phyloP scores from a whole-genome alignment of 2,797 vertebrate genomes.

The Malurus splendens region DNA sequence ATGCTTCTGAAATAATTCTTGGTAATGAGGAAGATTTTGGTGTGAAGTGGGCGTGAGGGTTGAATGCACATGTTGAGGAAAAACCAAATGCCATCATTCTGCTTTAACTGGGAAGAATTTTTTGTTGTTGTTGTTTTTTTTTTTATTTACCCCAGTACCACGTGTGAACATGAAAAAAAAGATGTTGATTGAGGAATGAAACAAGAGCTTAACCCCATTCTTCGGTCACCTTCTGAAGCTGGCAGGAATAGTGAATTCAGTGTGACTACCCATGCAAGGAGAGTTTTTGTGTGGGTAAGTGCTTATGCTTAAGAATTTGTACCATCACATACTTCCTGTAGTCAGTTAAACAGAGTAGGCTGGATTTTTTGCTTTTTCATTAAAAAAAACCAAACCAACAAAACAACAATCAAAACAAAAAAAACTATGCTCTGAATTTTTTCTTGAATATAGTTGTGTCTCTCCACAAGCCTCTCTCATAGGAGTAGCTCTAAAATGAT shows the following conservation, averaged over 20 bases:
- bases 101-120: background rate
- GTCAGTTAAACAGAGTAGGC: background rate
- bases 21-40: slow-evolving; percentile 7
- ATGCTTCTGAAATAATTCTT: background rate
- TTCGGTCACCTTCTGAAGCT: background rate
- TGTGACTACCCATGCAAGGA: background rate
- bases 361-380: no score
- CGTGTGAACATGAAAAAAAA: background rate
- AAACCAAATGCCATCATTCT: background rate
- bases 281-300: background rate
- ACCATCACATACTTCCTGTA: background rate
- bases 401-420: background rate
- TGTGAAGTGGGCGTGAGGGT: background rate
- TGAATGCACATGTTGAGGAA: background rate
- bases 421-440: background rate
- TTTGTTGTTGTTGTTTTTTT: background rate
- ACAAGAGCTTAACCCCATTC: background rate
- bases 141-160: background rate
- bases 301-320: background rate
- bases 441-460: background rate
- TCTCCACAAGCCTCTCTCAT: slow-evolving; percentile 19
- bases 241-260: background rate
- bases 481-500: slow-evolving; percentile 38
- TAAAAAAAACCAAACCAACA: background rate
- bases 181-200: background rate